Conservation (phyloP, 2,113 vertebrate species). For the Rutilus rutilus region DNA sequence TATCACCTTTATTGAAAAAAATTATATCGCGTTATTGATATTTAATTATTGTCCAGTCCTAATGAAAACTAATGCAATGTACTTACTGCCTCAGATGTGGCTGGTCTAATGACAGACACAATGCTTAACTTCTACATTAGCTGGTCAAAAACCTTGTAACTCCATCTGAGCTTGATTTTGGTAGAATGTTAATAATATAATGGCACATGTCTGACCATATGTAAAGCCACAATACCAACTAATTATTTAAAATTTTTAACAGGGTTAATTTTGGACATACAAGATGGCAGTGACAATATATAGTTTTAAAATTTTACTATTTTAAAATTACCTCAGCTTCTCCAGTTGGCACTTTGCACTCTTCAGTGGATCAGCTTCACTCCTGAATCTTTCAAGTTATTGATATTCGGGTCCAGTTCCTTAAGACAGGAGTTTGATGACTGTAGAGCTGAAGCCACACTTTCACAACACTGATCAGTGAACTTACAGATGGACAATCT, state of each 20-base stretch:
- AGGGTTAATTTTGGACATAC: background rate
- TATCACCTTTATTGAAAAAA: no score
- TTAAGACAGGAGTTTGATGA: background rate
- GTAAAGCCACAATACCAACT: background rate
- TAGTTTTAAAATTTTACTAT: background rate
- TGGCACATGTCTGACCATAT: background rate
- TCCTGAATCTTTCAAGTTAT: background rate
- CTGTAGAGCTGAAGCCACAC: background rate
- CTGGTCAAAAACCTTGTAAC: no score
- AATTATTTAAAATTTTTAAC: background rate
- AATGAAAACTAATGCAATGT: no score
- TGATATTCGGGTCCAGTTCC: background rate
- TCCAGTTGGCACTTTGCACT: background rate
- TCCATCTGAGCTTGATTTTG: no score
- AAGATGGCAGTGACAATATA: background rate
- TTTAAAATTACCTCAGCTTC: background rate
- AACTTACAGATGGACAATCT: background rate
- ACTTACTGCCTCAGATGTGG: no score
- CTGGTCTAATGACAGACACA: no score
- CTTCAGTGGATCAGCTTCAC: background rate
- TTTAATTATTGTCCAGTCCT: no score
- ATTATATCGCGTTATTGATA: no score
- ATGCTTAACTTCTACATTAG: no score
- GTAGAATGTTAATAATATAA: background rate
- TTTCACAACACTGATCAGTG: background rate